These are phyloP conservation scores for Palaemon carinicauda DNA, from an alignment of 1,140 invertebrate genomes.

Conservation along the genomic window DNA sequence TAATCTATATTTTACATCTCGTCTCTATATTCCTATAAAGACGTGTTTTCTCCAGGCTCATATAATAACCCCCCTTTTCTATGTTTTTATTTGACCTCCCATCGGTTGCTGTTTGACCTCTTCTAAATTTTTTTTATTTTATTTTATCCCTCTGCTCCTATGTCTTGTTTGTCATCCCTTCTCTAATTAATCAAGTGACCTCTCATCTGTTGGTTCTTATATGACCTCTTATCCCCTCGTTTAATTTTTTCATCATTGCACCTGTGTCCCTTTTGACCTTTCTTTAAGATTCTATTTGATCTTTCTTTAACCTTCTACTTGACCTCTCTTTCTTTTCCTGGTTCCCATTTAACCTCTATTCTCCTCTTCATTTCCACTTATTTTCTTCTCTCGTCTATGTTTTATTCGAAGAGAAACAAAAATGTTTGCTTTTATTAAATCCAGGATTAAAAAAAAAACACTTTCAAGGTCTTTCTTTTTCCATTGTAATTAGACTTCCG, in stretches of 20 bases:
- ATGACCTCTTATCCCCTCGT: neutral
- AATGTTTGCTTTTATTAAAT: no score
- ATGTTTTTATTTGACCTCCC: neutral
- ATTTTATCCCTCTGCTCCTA: neutral
- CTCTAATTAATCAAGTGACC: neutral
- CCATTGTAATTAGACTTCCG: no score
- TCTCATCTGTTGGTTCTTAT: neutral
- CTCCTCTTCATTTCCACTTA: no score
- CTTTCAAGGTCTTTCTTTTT: no score
- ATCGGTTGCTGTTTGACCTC: neutral
- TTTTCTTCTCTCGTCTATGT: no score
- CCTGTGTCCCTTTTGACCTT: neutral
- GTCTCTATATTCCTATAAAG: no score
- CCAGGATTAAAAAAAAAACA: no score
- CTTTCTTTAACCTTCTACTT: neutral
- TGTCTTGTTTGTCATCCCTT: neutral
- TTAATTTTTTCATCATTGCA: neutral
- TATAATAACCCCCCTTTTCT: no score
- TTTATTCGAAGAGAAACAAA: no score
- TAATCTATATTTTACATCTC: no score
- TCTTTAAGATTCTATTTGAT: neutral
- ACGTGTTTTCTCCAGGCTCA: no score
- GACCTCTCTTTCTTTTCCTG: neutral
- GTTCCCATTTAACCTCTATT: neutral
- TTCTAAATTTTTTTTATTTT: neutral